These are phyloP conservation scores for Syngnathus scovelli DNA, from an alignment of 2,113 vertebrate species.

Conservation along the genomic window DNA sequence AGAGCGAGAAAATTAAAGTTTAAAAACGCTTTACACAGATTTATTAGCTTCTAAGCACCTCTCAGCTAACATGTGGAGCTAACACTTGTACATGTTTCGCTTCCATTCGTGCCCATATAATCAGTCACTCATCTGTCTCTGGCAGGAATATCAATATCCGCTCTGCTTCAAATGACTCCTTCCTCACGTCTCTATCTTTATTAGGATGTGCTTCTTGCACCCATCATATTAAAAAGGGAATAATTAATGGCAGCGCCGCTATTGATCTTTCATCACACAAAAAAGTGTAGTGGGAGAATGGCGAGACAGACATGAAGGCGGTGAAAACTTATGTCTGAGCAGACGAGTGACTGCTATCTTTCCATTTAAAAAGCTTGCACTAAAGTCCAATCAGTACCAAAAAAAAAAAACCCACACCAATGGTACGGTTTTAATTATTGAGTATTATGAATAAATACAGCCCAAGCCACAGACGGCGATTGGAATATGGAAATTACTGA, in stretches of 20 bases:
- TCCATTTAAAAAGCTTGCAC: background rate
- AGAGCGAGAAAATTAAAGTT: conserved; percentile 33
- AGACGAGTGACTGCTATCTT: background rate
- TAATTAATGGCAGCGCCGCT: conserved; percentile 26
- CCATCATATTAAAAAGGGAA: conserved; percentile 34
- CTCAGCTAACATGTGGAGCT: background rate
- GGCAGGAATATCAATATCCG: conserved; percentile 54
- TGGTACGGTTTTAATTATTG: background rate
- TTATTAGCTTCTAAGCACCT: background rate
- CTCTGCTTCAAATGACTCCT: conserved; percentile 29
- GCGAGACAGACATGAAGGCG: background rate
- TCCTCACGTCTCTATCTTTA: conserved; percentile 32
- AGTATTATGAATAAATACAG: background rate
- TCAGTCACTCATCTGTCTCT: conserved; percentile 24
- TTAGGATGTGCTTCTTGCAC: conserved; percentile 23
- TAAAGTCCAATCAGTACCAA: background rate
- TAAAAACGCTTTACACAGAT: conserved; percentile 47
- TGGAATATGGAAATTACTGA: background rate
- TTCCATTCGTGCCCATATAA: background rate
- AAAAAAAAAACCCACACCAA: background rate
- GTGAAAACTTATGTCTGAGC: background rate
- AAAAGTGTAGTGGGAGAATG: background rate
- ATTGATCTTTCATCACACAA: conserved; percentile 40
- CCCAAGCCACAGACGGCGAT: background rate
- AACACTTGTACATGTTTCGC: conserved; percentile 9